phyloP scores from a whole-genome alignment of 2,113 vertebrate genomes.

The Albula glossodonta region DNA sequence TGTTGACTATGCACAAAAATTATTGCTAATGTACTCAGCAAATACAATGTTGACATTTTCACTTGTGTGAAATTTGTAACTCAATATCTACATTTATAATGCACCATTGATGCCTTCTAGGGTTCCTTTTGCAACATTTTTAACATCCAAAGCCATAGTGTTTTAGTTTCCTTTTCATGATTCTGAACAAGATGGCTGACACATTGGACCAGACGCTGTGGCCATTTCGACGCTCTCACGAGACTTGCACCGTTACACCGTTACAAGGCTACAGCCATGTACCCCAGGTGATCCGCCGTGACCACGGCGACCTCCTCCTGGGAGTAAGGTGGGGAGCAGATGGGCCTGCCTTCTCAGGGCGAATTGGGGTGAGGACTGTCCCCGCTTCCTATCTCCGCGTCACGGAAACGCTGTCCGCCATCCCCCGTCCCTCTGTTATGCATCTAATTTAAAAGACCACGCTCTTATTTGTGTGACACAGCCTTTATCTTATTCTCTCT shows the following conservation, averaged over 20 bases:
- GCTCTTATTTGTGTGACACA: constrained; percentile 19
- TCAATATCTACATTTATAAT: neutral
- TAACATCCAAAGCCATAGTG: neutral
- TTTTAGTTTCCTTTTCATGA: neutral
- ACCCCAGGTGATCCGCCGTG: neutral
- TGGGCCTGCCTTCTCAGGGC: neutral
- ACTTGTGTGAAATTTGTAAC: neutral
- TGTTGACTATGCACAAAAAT: neutral
- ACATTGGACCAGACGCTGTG: neutral
- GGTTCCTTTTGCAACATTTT: neutral
- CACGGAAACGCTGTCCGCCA: neutral
- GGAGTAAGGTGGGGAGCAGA: neutral
- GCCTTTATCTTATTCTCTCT: neutral
- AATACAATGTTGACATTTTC: neutral
- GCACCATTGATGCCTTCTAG: neutral
- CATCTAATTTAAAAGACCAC: neutral
- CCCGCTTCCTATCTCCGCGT: neutral
- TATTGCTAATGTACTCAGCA: neutral
- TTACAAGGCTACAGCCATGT: neutral
- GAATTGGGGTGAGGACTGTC: neutral
- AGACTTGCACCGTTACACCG: neutral
- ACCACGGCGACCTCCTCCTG: neutral
- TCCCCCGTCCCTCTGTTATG: constrained; percentile 13
- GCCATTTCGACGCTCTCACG: neutral
- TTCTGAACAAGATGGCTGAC: neutral